Evolutionary conservation across 1,140 invertebrate species (phyloP), one percentile per base, ranked within the genome.

Genomic region (Nilaparvata lugens): DNA sequence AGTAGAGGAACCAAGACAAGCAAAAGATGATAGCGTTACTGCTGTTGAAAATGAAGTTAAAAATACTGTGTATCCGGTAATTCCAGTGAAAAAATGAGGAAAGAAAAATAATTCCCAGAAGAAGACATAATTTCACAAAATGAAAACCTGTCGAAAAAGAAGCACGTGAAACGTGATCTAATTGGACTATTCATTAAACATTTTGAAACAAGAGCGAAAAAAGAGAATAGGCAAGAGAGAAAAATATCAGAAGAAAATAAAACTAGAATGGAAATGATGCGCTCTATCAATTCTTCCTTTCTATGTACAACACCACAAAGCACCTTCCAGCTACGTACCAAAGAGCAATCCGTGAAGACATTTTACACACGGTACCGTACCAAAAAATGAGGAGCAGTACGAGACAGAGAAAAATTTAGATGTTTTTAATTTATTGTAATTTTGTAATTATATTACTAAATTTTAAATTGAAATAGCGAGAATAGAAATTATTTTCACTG

Each of bases 261-360:
- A n/a, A 11, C 21, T 5, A 3, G 11, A 6, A 14, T 35, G 31
- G 31, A 35, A 2, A 19, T 5, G 52, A 54, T 9, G 52, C 51
- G 0, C 21, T 61, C 4, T 54, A 56, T 56, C 40, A 55, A 14
- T 61, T 61, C 21, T 61, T 61, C 23, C 14, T 55, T 1, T 55
- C 60, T 40, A 61, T 61, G 60, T 61, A 57, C 52, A 24, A 42
- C 7, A 18, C 45, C 5, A 61, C 60, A 0, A 56, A 61, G 28
- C 55, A 24, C 11, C 55, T 61, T 35, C 60, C 60, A n/a, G n/a
- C 24, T n/a, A 1, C 52, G 1, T 61, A 31, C 6, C 52, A 61
- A 28, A 6, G 31, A 35, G 7, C 31, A 35, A 35, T 35, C 13
- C 31, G 31, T 35, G 13, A 35, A 2, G 4, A 35, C 7, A 35